Evolutionary conservation across 1,140 invertebrate species (phyloP).

Genomic region (Caenorhabditis inopinata): DNA sequence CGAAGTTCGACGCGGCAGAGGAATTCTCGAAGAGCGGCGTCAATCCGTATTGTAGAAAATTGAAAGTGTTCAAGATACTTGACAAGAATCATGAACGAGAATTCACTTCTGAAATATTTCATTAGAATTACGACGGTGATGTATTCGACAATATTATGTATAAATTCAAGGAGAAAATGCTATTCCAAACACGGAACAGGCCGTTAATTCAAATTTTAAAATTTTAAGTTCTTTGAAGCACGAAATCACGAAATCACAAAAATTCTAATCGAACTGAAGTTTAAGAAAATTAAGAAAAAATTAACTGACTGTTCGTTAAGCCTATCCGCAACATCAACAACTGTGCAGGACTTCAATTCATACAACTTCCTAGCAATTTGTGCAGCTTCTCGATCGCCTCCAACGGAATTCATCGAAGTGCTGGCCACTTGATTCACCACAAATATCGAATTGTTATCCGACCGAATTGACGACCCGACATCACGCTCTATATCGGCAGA

Average conservation of each 20-base stretch:
- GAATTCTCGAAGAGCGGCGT: slow-evolving; percentile 88
- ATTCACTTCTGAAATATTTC: slow-evolving; percentile 89
- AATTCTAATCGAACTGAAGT: too few relatives aligned
- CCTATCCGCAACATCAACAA: neutral
- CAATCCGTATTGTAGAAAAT: slow-evolving; percentile 83
- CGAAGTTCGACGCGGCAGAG: slow-evolving; percentile 80
- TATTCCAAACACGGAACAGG: too few relatives aligned
- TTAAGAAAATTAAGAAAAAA: too few relatives aligned
- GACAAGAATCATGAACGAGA: slow-evolving; percentile 87
- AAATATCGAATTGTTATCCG: too few relatives aligned
- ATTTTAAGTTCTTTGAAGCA: too few relatives aligned
- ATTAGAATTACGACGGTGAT: too few relatives aligned
- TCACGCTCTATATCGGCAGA: too few relatives aligned
- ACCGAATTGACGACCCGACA: too few relatives aligned
- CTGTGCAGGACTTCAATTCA: neutral
- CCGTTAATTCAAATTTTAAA: too few relatives aligned
- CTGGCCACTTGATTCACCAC: neutral
- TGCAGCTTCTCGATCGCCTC: neutral
- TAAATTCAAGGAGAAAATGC: too few relatives aligned
- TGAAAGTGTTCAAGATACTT: slow-evolving; percentile 94
- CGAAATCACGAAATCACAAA: too few relatives aligned
- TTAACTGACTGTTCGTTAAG: neutral
- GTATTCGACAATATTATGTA: too few relatives aligned
- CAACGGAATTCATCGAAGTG: slow-evolving; percentile 2
- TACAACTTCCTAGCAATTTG: neutral